Conservation (phyloP, 2,888 invertebrate species). For the Hylaea fasciaria region DNA sequence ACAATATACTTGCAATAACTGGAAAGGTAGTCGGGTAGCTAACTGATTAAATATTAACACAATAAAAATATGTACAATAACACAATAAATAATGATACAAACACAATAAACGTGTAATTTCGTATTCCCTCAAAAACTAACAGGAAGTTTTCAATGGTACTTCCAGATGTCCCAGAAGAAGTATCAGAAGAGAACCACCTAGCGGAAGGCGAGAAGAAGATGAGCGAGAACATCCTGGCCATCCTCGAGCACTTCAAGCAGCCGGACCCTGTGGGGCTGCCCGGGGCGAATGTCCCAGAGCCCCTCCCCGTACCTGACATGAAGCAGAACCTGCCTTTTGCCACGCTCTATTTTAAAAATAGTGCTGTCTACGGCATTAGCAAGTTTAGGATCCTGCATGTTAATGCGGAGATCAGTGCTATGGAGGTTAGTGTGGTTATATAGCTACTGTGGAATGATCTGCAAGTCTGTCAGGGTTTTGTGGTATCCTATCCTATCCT, state of each 20-base stretch:
- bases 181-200: slow-evolving; percentile 47
- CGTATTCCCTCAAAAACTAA: too few species aligned
- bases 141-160: neutral
- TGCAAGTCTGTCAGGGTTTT: too few species aligned
- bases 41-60: too few species aligned
- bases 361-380: slow-evolving; percentile 90
- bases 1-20: too few species aligned
- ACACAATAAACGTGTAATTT: too few species aligned
- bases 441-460: neutral
- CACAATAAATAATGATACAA: too few species aligned
- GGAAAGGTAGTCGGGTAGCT: too few species aligned
- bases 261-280: slow-evolving; percentile 91
- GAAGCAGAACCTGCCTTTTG: slow-evolving; percentile 88
- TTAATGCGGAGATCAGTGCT: slow-evolving; percentile 89
- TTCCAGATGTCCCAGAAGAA: slow-evolving; percentile 45
- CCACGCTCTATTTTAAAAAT: slow-evolving; percentile 89
- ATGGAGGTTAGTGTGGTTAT: slow-evolving; percentile 87
- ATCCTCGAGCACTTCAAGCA: slow-evolving; percentile 92
- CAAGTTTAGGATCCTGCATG: slow-evolving; percentile 89
- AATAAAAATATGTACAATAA: too few species aligned
- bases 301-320: slow-evolving; percentile 92
- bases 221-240: slow-evolving; percentile 89
- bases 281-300: slow-evolving; percentile 91
- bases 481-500: too few species aligned
- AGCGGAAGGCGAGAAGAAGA: slow-evolving; percentile 85